These are phyloP conservation scores for Caenorhabditis zanzibari DNA, from an alignment of 2,888 invertebrate species.

Conservation along the genomic window DNA sequence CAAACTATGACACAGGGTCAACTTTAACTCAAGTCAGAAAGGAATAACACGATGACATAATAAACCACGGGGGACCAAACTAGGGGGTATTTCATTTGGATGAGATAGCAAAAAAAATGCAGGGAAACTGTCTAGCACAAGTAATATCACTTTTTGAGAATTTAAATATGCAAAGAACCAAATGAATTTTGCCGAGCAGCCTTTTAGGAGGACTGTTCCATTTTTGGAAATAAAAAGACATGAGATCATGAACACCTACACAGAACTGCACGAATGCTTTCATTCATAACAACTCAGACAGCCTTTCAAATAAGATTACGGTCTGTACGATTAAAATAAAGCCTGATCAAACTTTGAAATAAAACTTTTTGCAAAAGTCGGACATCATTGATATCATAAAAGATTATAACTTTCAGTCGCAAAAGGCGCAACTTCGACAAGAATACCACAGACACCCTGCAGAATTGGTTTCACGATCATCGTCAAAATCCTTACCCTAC, in stretches of 20 bases:
- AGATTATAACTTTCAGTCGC: too few species aligned
- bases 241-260: conserved; percentile 9
- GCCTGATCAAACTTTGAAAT: not conserved
- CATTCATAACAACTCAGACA: conserved; percentile 25
- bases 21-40: not conserved
- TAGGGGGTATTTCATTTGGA: too few species aligned
- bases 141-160: not conserved
- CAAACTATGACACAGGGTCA: conserved; percentile 16
- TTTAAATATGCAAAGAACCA: too few species aligned
- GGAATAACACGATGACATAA: conserved; percentile 15
- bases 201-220: not conserved
- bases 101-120: not conserved
- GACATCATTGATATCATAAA: not conserved
- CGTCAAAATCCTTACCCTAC: conserved; percentile 69
- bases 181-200: too few species aligned
- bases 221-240: not conserved
- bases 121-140: not conserved
- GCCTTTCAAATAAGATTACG: not conserved
- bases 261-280: conserved; percentile 1
- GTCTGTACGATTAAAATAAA: conserved; percentile 14
- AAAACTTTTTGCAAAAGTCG: conserved; percentile 2
- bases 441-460: conserved; percentile 71
- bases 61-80: not conserved
- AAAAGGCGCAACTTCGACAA: conserved; percentile 74
- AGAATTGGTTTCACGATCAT: conserved; percentile 69